Conservation (phyloP, 2,113 vertebrate genomes). For the Campylorhamphus procurvoides region DNA sequence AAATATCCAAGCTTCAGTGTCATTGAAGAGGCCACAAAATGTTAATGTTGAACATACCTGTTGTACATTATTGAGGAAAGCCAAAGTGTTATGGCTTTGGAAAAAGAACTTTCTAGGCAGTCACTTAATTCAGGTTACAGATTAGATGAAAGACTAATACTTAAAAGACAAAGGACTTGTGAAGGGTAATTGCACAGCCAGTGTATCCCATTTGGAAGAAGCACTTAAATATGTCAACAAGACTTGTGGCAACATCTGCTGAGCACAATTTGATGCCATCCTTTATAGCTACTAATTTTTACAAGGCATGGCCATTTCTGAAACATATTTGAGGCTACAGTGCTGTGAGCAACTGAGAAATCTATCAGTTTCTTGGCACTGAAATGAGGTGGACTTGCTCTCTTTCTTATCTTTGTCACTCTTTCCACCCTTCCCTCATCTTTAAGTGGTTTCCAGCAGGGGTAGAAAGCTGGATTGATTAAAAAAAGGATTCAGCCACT, state of each 20-base stretch:
- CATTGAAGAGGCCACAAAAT: not conserved
- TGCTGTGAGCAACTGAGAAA: not conserved
- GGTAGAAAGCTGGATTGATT: not conserved
- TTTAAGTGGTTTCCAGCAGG: not conserved
- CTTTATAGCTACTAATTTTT: not conserved
- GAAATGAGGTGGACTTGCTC: not conserved
- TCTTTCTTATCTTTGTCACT: not conserved
- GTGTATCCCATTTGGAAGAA: conserved; percentile 14
- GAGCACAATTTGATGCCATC: conserved; percentile 3
- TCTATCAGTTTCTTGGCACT: not conserved
- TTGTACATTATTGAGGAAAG: not conserved
- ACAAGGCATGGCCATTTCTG: not conserved
- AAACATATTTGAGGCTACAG: not conserved
- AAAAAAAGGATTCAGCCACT: not conserved
- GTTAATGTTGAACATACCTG: not conserved
- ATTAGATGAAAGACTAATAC: not conserved
- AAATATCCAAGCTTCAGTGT: not conserved
- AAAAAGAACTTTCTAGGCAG: conserved; percentile 6
- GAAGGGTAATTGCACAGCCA: not conserved
- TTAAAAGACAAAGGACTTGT: not conserved
- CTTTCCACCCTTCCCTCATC: not conserved
- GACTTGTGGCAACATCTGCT: conserved; percentile 2
- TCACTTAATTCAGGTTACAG: not conserved
- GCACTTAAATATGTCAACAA: not conserved
- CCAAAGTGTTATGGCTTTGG: not conserved